A percentile compares a stretch with the other conserved stretches of the same genome.
Conservation (phyloP, 2,888 invertebrate genomes). For the Diaperis boleti region DNA sequence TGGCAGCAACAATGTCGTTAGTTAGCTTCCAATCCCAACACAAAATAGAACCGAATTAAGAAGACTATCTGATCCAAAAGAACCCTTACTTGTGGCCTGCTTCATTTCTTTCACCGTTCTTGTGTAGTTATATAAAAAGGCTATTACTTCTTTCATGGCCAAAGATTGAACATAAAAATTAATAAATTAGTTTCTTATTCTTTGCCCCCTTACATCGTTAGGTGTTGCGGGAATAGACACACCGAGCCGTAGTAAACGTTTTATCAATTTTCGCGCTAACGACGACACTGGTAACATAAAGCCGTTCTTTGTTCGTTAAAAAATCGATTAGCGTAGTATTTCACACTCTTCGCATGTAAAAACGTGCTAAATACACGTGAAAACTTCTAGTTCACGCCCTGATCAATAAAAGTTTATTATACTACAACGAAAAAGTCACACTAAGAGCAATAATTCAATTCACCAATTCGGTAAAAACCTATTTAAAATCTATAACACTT, state of each 20-base stretch:
- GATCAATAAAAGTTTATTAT: slow-evolving; percentile 20
- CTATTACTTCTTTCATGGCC: slow-evolving; percentile 1
- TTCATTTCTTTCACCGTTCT: slow-evolving; percentile 6
- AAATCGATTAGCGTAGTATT: neutral
- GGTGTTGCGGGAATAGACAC: too few relatives aligned
- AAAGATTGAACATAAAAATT: slow-evolving; percentile 4
- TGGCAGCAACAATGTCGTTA: slow-evolving; percentile 20
- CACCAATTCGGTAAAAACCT: neutral
- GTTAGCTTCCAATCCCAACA: slow-evolving; percentile 22
- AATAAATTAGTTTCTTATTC: too few relatives aligned
- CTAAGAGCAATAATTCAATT: neutral
- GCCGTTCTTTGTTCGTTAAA: neutral
- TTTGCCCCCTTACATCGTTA: too few relatives aligned
- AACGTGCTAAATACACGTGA: slow-evolving; percentile 18
- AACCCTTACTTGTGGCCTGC: slow-evolving; percentile 8
- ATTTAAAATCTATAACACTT: too few relatives aligned
- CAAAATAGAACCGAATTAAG: slow-evolving; percentile 25
- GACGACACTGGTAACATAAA: neutral
- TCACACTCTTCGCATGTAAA: neutral
- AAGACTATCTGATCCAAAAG: slow-evolving; percentile 24
- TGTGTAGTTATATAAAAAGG: slow-evolving; percentile 11
- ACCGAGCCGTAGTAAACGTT: too few relatives aligned
- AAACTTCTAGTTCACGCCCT: slow-evolving; percentile 16
- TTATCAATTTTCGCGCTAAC: too few relatives aligned
- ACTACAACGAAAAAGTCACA: neutral